These are phyloP conservation scores for Tipula unca DNA, from an alignment of 2,888 invertebrate species.

Conservation along the genomic window DNA sequence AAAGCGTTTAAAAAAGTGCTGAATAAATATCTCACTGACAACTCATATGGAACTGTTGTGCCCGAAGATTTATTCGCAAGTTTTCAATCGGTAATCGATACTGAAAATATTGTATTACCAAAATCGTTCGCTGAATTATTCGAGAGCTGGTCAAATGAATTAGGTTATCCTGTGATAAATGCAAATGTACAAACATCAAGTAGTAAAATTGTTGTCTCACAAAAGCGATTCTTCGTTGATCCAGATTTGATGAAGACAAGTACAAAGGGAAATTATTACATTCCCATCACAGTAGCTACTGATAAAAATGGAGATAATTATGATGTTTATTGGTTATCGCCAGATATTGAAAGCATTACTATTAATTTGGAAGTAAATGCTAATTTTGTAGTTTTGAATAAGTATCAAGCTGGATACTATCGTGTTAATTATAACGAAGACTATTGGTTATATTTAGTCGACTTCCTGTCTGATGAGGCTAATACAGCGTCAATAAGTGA, in stretches of 20 bases:
- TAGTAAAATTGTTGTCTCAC: neutral
- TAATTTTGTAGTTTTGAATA: neutral
- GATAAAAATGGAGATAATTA: neutral
- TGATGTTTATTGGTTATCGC: neutral
- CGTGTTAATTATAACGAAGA: slow-evolving; percentile 54
- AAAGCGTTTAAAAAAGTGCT: slow-evolving; percentile 50
- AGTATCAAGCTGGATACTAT: slow-evolving; percentile 42
- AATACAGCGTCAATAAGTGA: slow-evolving; percentile 46
- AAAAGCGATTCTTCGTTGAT: neutral
- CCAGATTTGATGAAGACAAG: neutral
- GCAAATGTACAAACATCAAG: slow-evolving; percentile 33
- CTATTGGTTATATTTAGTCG: slow-evolving; percentile 51
- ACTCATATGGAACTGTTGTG: slow-evolving; percentile 36
- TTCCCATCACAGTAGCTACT: neutral
- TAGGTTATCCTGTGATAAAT: slow-evolving; percentile 64
- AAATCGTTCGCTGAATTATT: slow-evolving; percentile 51
- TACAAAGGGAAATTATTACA: neutral
- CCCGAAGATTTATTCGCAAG: slow-evolving; percentile 39
- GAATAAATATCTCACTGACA: slow-evolving; percentile 38
- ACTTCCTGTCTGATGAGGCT: slow-evolving; percentile 37
- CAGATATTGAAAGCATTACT: neutral
- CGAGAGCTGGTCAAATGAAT: slow-evolving; percentile 64
- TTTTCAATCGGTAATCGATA: slow-evolving; percentile 30
- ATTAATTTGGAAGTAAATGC: neutral
- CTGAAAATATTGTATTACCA: slow-evolving; percentile 35